Base-by-base conservation (phyloP, 1,140 invertebrate genomes). In the Lutraria rhynchaena region DNA sequence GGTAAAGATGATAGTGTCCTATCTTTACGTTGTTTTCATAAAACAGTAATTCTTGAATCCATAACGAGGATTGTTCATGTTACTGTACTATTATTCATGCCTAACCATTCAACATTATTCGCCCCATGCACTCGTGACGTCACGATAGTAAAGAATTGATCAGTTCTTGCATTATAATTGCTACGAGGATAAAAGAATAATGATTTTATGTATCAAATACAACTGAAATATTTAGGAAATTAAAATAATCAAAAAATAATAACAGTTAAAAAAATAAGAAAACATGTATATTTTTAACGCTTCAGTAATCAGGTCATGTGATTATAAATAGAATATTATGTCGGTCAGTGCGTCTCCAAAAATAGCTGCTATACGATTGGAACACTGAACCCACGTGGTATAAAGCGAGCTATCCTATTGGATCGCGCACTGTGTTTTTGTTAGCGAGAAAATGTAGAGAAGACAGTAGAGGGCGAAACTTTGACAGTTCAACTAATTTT, bases 401-500 rank as follows among this genome's bases (percentile, higher is more conserved):
- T 13, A 9, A 37, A 33, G n/a, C 17, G n/a, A 13, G n/a, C 46
- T 7, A 61, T 80, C 53, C 75, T 24, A 83, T 83, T 83, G 82
- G 82, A 53, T 60, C 35, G 33, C 33, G 61, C 67, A 49, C 35
- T 31, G 61, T 71, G 65, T 70, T 81, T 60, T 71, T 81, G 77
- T 81, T 81, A 71, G 77, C 55, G 67, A 81, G 67, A 69, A 69
- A 69, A 76, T 63, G 53, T 81, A 51, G 46, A 35, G 49, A 61
- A 27, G 27, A 27, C n/a, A 71, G 37, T 27, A 37, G 37, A 63
- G 33, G 61, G 61, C 57, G 75, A 73, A 57, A 35, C 53, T 57
- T 58, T 29, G 33, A 44, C 41, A 73, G 55, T n/a, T 2, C 35
- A 27, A 13, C 22, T n/a, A 29, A 57, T 41, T 41, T 57, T 71